Evolutionary conservation across 1,140 invertebrate species (phyloP), one percentile per base, ranked within the genome.

Genomic region (Meloidogyne hapla): DNA sequence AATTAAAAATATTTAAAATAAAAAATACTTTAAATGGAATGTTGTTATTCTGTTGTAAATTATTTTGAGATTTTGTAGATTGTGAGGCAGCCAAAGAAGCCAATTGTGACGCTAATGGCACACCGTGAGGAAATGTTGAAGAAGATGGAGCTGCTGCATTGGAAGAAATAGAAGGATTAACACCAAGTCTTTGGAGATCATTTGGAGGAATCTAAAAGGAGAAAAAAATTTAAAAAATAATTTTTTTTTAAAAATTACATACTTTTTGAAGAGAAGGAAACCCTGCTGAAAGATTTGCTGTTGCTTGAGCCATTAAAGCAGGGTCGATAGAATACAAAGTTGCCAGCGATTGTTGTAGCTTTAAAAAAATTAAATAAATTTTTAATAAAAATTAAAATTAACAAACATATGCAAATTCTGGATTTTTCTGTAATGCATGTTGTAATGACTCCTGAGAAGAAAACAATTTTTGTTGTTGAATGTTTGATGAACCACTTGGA

Each of bases 321-420:
- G 76, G 48, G 62, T 77, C 76, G 18, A 77, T 68, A 2, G 76
- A 40, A 38, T 77, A 38, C 13, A 77, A 48, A 26, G 76, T 63
- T 21, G 76, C 76, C n/a, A 77, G 26, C 1, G 76, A 75, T 45
- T 77, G 70, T 5, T 67, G 63, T 26, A 76, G 78, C 33, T 75
- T 70, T 45, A 75, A 72, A 21, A 72, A 66, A n/a, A 18, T 25
- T 18, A 65, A 26, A 5, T 26, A 13, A 25, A 5, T 69, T 69
- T 12, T 10, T 1, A 26, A 69, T 21, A 26, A 26, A 70, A 61
- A 23, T 6, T 23, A 48, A 25, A 25, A 2, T 23, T 5, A 5
- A 48, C 23, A 15, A 61, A 61, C 69, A 56, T 67, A 33, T n/a
- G 74, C 74, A 2, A 76, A 76, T 26, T 69, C 73, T 1, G 74